phyloP scores from a whole-genome alignment of 1,140 invertebrate species.

The Drosophila sechellia region DNA sequence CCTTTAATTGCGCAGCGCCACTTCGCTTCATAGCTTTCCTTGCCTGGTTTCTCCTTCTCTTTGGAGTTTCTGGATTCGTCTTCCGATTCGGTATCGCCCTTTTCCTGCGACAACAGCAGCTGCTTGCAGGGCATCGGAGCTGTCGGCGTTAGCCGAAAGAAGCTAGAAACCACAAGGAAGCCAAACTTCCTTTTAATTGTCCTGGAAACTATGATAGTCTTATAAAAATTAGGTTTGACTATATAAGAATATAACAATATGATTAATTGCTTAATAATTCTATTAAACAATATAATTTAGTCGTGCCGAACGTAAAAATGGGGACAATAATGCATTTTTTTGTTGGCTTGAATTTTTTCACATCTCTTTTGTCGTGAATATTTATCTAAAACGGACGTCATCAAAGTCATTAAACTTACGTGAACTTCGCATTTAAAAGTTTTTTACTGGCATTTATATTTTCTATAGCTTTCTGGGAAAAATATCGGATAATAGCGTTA shows the following conservation, averaged over 20 bases:
- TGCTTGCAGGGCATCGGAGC: constrained; percentile 45
- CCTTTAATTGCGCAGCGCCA: constrained; percentile 73
- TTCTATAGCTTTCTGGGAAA: constrained; percentile 15
- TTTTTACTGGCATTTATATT: constrained; percentile 11
- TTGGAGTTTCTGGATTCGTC: constrained; percentile 2
- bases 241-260: not conserved
- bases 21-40: constrained; percentile 48
- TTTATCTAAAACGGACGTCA: not conserved
- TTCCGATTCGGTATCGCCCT: constrained; percentile 38
- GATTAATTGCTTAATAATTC: not conserved
- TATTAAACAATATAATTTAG: not conserved
- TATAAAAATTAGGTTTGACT: not conserved
- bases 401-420: constrained; percentile 15
- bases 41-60: constrained; percentile 21
- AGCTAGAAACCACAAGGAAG: not conserved
- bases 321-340: not conserved
- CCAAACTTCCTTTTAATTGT: not conserved
- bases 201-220: not conserved
- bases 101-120: constrained; percentile 38
- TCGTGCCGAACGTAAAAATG: not conserved
- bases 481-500: not conserved
- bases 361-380: constrained; percentile 13
- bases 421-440: constrained; percentile 1
- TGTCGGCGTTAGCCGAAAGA: constrained; percentile 3
- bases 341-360: not conserved